Conservation (phyloP, 2,888 invertebrate genomes). For the Synanthedon formicaeformis region DNA sequence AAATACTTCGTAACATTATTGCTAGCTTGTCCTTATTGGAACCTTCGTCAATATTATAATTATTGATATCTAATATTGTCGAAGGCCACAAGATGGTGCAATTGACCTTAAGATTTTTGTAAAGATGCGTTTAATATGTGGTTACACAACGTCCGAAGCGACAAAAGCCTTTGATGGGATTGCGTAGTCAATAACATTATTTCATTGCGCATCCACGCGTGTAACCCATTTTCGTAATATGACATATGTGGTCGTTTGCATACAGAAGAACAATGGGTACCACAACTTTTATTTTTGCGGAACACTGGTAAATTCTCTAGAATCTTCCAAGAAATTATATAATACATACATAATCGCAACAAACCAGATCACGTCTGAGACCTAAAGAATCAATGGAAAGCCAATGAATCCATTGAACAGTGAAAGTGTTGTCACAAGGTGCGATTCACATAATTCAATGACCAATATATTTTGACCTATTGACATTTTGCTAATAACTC, state of each 20-base stretch:
- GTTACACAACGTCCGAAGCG: conserved; percentile 5
- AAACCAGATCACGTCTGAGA: conserved; percentile 1
- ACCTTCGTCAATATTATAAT: conserved; percentile 1
- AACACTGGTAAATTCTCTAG: not conserved
- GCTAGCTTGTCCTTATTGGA: too few species aligned
- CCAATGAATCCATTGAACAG: conserved; percentile 14
- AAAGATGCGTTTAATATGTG: not conserved
- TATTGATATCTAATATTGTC: conserved; percentile 3
- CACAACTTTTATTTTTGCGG: too few species aligned
- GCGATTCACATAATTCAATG: conserved; percentile 14
- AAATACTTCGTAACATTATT: too few species aligned
- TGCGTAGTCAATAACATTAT: conserved; percentile 14
- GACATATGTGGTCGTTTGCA: not conserved
- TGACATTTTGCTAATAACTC: conserved; percentile 3
- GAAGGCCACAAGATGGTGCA: conserved; percentile 1
- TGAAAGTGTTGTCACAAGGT: conserved; percentile 24
- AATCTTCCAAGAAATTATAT: not conserved
- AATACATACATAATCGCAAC: not conserved
- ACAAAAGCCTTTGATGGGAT: conserved; percentile 13
- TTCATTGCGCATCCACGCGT: conserved; percentile 15
- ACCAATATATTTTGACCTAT: conserved; percentile 8
- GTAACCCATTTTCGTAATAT: conserved; percentile 14
- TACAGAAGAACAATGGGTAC: too few species aligned
- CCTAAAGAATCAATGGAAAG: conserved; percentile 4
- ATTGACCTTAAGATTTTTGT: conserved; percentile 1